phyloP scores from a whole-genome alignment of 2,113 vertebrate genomes.

The Seriola dumerili region DNA sequence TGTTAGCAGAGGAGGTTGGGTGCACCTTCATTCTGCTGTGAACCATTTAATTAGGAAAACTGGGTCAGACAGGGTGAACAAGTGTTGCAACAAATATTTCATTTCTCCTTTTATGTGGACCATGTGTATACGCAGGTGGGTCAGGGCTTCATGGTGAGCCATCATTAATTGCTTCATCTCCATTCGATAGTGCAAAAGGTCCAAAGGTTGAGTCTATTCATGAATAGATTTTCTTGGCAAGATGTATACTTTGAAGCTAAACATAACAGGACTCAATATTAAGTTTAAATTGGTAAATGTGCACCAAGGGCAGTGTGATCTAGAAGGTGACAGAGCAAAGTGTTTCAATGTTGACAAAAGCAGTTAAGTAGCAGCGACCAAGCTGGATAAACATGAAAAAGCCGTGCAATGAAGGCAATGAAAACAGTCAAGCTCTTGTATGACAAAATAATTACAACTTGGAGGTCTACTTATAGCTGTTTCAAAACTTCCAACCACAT shows the following conservation, averaged over 20 bases:
- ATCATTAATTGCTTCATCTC: not conserved
- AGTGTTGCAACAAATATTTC: constrained; percentile 43
- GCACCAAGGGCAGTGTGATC: constrained; percentile 20
- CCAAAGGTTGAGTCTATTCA: not conserved
- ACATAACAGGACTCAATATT: not conserved
- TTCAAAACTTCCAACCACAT: not conserved
- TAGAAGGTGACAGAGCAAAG: not conserved
- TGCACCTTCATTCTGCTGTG: constrained; percentile 57
- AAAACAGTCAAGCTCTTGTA: not conserved
- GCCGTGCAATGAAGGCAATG: not conserved
- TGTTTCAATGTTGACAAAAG: constrained; percentile 31
- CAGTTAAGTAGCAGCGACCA: not conserved
- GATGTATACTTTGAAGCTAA: not conserved
- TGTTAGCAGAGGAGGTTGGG: constrained; percentile 33
- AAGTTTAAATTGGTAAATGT: not conserved
- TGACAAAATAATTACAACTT: not conserved
- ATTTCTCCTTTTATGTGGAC: not conserved
- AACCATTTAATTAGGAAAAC: constrained; percentile 64
- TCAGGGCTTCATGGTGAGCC: not conserved
- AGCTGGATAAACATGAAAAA: constrained; percentile 33
- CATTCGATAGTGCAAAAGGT: not conserved
- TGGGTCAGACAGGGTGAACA: constrained; percentile 45
- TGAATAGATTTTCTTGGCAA: not conserved
- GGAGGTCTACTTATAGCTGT: not conserved
- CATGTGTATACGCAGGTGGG: not conserved